phyloP scores from a whole-genome alignment of 2,113 vertebrate genomes.

The Oxygymnocypris stewartii region DNA sequence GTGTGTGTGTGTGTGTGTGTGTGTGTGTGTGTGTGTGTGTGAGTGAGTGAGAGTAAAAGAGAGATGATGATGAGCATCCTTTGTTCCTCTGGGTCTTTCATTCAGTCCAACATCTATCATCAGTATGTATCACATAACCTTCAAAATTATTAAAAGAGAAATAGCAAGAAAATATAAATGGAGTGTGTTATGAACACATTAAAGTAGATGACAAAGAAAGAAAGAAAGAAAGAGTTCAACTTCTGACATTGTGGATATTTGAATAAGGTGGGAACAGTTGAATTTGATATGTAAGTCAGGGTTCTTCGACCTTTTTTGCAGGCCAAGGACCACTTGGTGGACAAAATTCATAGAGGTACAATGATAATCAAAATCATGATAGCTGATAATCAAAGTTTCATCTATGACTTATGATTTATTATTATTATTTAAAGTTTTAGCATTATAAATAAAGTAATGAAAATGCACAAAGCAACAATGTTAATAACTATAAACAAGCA shows the following conservation, averaged over 20 bases:
- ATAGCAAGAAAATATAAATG: background rate
- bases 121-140: constrained; percentile 39
- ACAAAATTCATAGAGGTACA: background rate
- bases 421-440: background rate
- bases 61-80: constrained; percentile 20
- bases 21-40: background rate
- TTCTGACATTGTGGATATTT: background rate
- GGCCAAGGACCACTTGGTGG: background rate
- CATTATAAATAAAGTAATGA: background rate
- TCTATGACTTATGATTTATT: background rate
- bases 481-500: background rate
- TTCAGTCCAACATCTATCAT: constrained; percentile 29
- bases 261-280: background rate
- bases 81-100: constrained; percentile 42
- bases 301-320: background rate
- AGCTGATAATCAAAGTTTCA: background rate
- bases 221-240: background rate
- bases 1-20: background rate
- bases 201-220: background rate
- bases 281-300: background rate
- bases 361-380: background rate
- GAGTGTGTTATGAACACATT: background rate
- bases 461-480: background rate
- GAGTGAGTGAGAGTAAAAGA: background rate
- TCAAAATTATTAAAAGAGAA: constrained; percentile 38